phyloP scores from a whole-genome alignment of 1,140 invertebrate species.

The Araneus ventricosus region DNA sequence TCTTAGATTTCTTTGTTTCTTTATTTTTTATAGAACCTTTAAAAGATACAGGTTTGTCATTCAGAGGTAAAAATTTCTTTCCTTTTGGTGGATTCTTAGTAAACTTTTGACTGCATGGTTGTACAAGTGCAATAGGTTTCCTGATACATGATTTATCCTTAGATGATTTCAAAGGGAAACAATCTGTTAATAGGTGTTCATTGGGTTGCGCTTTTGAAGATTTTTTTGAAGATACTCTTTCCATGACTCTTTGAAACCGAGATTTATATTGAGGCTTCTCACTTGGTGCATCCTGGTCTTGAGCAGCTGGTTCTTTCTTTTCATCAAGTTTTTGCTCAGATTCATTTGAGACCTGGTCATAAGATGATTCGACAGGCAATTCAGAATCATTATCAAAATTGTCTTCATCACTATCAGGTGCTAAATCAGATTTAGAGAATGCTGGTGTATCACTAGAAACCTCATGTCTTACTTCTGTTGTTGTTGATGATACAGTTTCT shows the following conservation, averaged over 20 bases:
- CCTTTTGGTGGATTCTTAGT: not conserved
- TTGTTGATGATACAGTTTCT: not conserved
- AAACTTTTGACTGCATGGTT: not conserved
- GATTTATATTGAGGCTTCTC: slow-evolving; percentile 53
- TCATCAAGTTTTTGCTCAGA: not conserved
- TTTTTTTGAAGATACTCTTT: slow-evolving; percentile 45
- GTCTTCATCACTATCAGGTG: not conserved
- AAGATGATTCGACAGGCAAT: not conserved
- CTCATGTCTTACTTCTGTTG: not conserved
- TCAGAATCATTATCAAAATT: not conserved
- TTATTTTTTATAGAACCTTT: not conserved
- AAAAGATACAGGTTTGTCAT: not conserved
- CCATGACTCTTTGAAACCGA: slow-evolving; percentile 65
- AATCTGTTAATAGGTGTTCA: slow-evolving; percentile 45
- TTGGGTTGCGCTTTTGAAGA: not conserved
- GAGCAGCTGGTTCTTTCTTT: not conserved
- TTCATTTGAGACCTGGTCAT: not conserved
- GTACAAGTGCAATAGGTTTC: slow-evolving; percentile 40
- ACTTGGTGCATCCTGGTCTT: not conserved
- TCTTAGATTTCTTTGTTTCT: not conserved
- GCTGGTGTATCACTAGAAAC: not conserved
- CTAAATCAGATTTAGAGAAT: not conserved
- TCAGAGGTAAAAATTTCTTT: not conserved
- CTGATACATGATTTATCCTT: not conserved
- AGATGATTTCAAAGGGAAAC: slow-evolving; percentile 8